These are phyloP conservation scores for Aspidiotus destructor DNA, from an alignment of 2,888 invertebrate species.

Conservation along the genomic window DNA sequence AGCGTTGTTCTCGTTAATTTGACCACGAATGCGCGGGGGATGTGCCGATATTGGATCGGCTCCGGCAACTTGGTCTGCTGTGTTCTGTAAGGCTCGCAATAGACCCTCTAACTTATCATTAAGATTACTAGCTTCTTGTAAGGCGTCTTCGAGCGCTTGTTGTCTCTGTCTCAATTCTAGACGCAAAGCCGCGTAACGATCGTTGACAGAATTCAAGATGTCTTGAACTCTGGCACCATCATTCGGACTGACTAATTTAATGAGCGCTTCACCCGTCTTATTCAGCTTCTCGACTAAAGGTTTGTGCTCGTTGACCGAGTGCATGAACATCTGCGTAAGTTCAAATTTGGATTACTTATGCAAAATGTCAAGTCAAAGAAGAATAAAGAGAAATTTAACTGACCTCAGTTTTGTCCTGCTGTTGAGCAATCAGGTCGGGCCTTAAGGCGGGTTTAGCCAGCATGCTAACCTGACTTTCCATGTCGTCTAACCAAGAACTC, in stretches of 20 bases:
- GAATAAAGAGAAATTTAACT: no score
- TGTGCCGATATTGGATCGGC: slow-evolving; percentile 93
- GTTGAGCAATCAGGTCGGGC: slow-evolving; percentile 84
- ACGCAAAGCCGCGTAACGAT: slow-evolving; percentile 72
- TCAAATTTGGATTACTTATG: neutral
- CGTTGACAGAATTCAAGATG: slow-evolving; percentile 76
- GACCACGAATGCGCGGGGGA: slow-evolving; percentile 87
- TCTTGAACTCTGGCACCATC: slow-evolving; percentile 82
- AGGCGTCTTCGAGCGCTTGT: slow-evolving; percentile 82
- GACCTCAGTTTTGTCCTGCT: slow-evolving; percentile 85
- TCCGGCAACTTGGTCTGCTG: slow-evolving; percentile 75
- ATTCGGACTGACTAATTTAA: slow-evolving; percentile 75
- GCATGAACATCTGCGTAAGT: slow-evolving; percentile 57
- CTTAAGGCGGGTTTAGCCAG: slow-evolving; percentile 82
- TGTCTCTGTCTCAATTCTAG: slow-evolving; percentile 80
- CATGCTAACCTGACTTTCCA: slow-evolving; percentile 83
- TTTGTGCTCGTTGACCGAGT: slow-evolving; percentile 87
- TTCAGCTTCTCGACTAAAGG: slow-evolving; percentile 90
- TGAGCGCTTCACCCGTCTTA: slow-evolving; percentile 86
- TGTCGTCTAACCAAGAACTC: slow-evolving; percentile 80
- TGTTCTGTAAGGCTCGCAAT: slow-evolving; percentile 77
- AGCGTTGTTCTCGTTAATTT: slow-evolving; percentile 88
- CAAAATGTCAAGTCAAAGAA: no score
- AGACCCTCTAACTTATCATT: slow-evolving; percentile 94
- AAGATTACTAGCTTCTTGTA: slow-evolving; percentile 87